These are phyloP conservation scores for Tipula confusa DNA, from an alignment of 2,888 invertebrate species.

Conservation along the genomic window DNA sequence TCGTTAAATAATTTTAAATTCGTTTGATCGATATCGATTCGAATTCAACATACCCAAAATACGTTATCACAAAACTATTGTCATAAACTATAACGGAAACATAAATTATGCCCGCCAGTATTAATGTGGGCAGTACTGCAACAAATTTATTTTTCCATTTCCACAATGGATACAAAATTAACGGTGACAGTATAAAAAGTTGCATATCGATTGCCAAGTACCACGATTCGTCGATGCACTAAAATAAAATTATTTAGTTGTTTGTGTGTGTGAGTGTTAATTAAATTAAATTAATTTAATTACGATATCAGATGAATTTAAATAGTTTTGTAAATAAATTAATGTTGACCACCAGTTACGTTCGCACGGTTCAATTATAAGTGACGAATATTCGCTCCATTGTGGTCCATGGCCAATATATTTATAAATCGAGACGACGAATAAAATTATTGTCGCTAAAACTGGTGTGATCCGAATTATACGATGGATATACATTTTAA, in stretches of 20 bases:
- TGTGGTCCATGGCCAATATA: background rate
- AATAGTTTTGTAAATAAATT: conserved; percentile 46
- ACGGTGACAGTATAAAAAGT: conserved; percentile 49
- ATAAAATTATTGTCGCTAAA: background rate
- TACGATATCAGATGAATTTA: conserved; percentile 40
- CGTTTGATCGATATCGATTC: background rate
- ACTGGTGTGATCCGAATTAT: background rate
- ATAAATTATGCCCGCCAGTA: background rate
- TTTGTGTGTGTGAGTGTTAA: too few relatives aligned
- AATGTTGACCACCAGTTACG: conserved; percentile 45
- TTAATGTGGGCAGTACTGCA: background rate
- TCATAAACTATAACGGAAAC: background rate
- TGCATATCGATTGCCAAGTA: conserved; percentile 53
- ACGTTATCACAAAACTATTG: background rate
- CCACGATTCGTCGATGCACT: conserved; percentile 51
- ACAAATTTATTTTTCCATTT: conserved; percentile 9
- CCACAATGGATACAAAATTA: conserved; percentile 46
- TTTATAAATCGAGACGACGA: background rate
- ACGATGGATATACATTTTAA: background rate
- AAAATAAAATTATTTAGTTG: background rate
- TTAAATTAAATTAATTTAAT: conserved; percentile 34
- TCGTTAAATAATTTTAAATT: background rate
- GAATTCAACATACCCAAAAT: background rate
- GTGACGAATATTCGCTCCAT: conserved; percentile 43
- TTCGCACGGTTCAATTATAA: conserved; percentile 37